Evolutionary conservation across 2,797 vertebrate genomes (phyloP), one percentile per base, ranked within the genome.

Genomic region (Acanthornis magna): DNA sequence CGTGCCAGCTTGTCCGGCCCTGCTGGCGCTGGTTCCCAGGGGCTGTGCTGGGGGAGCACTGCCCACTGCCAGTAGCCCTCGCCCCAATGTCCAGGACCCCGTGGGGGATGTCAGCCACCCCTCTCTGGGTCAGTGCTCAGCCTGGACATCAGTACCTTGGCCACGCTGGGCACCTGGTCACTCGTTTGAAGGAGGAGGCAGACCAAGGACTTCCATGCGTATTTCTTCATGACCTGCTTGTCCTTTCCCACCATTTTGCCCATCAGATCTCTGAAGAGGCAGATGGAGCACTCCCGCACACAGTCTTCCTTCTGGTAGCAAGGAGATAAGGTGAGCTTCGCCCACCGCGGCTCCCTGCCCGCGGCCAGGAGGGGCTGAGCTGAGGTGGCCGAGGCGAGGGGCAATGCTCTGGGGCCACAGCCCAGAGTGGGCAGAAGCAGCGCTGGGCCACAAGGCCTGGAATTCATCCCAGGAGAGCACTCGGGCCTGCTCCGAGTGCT

Each of bases 211-310:
- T 32, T 17, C 36, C 43, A 48, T 0, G 10, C 5, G 0, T 55
- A 1, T 30, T 3, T 36, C n/a, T 6, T 66, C 51, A 45, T 47
- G 7, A 1, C 2, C 1, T 10, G 0, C 11, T 13, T 38, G 51
- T 45, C 34, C 10, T 3, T 4, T 5, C n/a, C 8, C 3, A 5
- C 22, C 0, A 10, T 54, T 53, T 42, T 48, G 16, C 38, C 20
- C 78, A 70, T 18, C 23, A 68, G 13, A 8, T 50, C 54, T 22
- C 29, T 23, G 43, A 67, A 80, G 54, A 60, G 65, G 43, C 18
- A 1, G 29, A 58, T 68, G 43, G 53, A 48, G 43, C 6, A 15
- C 43, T 68, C 29, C 29, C 5, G 19, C 34, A 80, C 36, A 15
- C 7, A 16, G 5, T 25, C 42, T 30, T 58, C 15, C 19, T 23